Base-by-base conservation (phyloP, 2,113 vertebrate species). In the western clawed frog (Xenopus tropicalis) region DNA sequence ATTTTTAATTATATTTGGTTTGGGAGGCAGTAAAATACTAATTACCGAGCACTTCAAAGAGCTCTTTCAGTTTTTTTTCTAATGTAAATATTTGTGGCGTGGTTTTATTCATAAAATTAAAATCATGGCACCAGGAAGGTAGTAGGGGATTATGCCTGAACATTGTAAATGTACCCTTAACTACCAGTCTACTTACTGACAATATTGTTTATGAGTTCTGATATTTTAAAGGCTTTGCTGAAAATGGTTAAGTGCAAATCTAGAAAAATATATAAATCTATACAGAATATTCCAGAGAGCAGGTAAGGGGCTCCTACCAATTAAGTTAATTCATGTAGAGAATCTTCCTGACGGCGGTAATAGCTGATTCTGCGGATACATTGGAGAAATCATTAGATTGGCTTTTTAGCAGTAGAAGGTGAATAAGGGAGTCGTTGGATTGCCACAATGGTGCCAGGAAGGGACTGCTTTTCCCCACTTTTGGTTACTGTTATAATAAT, bases 51-150 rank as follows among this genome's bases (percentile, higher is more conserved):
- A 54, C 52, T 54, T 54, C 52, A 54, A 54, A 54, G 52, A n/a
- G 7, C 52, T 20, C 52, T 54, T 54, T 54, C 52, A 54, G 16
- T 54, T 54, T n/a, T 37, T 48, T 54, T 54, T 54, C 19, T n/a
- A 54, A 54, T 54, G 9, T 54, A 54, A 54, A 54, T 54, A 54
- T 54, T 54, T 54, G 52, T 17, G 52, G 52, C 8, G 19, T 20
- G 52, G 52, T 54, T 54, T 54, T 54, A 54, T 54, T 54, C 52
- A 17, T 54, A 54, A n/a, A 54, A 54, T 54, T 54, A 54, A 54
- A 54, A 54, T 54, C 52, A 54, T 54, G 52, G 52, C 52, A n/a
- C 52, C 52, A 54, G 19, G 52, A 54, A 54, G 52, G 52, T 54
- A 54, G 16, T 17, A 17, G 52, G 52, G 52, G 52, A 54, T 54